Evolutionary conservation across 2,113 vertebrate genomes (phyloP).

Genomic region (Delphinus delphis): DNA sequence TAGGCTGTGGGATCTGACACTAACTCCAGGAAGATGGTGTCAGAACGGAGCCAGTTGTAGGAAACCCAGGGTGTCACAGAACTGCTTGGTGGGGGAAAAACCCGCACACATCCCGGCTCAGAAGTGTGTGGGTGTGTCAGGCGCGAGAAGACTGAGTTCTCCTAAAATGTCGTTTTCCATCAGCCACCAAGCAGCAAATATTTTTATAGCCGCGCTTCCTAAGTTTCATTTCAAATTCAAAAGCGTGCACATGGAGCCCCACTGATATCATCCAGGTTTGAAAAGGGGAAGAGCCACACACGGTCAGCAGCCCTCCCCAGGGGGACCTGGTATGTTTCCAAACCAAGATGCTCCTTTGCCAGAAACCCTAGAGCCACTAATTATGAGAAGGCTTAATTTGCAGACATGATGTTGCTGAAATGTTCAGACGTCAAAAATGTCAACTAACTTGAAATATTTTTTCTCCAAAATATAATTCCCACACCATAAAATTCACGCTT

Average conservation of each 20-base stretch:
- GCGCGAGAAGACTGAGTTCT: neutral
- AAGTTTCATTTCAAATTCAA: neutral
- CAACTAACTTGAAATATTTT: fast-evolving
- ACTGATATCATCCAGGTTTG: fast-evolving
- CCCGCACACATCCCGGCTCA: fast-evolving
- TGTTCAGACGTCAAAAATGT: neutral
- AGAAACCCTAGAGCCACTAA: neutral
- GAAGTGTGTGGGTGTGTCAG: fast-evolving
- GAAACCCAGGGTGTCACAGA: neutral
- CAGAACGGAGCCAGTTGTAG: neutral
- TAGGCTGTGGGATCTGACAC: neutral
- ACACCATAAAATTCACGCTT: neutral
- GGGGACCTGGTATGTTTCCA: fast-evolving
- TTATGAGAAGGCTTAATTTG: fast-evolving
- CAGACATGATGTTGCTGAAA: fast-evolving
- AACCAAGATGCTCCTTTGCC: fast-evolving
- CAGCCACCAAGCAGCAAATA: neutral
- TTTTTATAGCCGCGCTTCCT: neutral
- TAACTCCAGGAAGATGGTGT: fast-evolving
- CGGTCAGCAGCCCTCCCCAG: fast-evolving
- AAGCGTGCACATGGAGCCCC: neutral
- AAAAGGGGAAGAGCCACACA: fast-evolving
- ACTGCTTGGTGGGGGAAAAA: too few relatives aligned
- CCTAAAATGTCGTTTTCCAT: fast-evolving
- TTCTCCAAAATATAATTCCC: fast-evolving